Percentiles rank a stretch among this genome's conserved stretches.
Evolutionary conservation across 1,140 invertebrate species (phyloP).

Genomic region (Nomia melanderi): DNA sequence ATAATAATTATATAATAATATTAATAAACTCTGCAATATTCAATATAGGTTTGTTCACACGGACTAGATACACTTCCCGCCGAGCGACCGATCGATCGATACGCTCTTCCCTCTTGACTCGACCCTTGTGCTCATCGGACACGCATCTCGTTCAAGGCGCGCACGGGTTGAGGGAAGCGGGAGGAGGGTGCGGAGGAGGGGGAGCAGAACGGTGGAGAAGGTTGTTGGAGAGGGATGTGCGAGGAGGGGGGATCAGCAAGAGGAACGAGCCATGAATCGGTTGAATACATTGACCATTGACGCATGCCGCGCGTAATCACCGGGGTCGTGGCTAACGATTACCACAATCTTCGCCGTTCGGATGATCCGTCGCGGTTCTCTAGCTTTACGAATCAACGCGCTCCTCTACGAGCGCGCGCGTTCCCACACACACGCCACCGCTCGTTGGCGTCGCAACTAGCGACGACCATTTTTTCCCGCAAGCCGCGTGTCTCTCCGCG

Average conservation of each 20-base stretch:
- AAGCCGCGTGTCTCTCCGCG: neutral
- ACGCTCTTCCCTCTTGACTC: slow-evolving; percentile 39
- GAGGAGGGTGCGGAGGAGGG: neutral
- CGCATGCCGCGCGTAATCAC: slow-evolving; percentile 31
- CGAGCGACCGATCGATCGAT: slow-evolving; percentile 51
- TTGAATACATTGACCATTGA: slow-evolving; percentile 45
- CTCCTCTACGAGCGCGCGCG: no score
- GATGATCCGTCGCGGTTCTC: neutral
- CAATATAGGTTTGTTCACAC: slow-evolving; percentile 77
- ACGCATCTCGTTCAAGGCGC: slow-evolving; percentile 3
- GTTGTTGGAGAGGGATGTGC: no score
- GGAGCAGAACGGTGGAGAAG: neutral
- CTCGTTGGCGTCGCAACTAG: neutral
- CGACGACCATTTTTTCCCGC: neutral
- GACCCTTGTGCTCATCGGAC: slow-evolving; percentile 35
- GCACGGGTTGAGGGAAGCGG: neutral
- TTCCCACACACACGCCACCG: no score
- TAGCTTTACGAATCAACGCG: slow-evolving; percentile 6
- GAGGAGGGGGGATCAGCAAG: neutral
- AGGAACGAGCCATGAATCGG: slow-evolving; percentile 35
- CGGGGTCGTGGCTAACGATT: slow-evolving; percentile 32
- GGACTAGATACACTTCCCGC: slow-evolving; percentile 75
- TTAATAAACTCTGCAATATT: slow-evolving; percentile 76
- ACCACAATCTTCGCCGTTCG: slow-evolving; percentile 5
- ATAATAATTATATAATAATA: slow-evolving; percentile 67